A percentile compares a stretch with the other conserved stretches of the same genome.
phyloP scores from a whole-genome alignment of 2,797 vertebrate genomes.

The Margarornis squamiger region DNA sequence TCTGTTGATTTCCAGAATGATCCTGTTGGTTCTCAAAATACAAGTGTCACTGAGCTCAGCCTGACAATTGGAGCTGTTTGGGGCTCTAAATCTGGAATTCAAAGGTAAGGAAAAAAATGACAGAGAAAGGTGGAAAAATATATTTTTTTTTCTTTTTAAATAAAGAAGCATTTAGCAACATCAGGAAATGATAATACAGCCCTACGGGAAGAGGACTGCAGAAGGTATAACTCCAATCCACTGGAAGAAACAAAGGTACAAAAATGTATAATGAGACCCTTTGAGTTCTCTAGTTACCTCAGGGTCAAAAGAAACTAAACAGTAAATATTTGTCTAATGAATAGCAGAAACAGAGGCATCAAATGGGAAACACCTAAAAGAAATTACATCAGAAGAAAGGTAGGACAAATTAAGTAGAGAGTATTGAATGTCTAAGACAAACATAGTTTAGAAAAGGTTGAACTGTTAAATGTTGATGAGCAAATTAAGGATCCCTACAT shows the following conservation, averaged over 20 bases:
- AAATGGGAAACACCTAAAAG: not conserved
- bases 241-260: not conserved
- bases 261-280: not conserved
- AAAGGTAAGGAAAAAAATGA: not conserved
- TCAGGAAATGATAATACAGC: not conserved
- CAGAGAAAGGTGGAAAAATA: not conserved
- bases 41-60: not conserved
- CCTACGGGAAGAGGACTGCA: not conserved
- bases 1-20: not conserved
- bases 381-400: not conserved
- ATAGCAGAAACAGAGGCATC: rapidly evolving
- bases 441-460: not conserved
- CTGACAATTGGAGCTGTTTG: not conserved
- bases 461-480: not conserved
- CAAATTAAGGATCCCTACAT: not conserved
- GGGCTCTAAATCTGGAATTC: not conserved
- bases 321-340: not conserved
- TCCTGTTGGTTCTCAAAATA: not conserved
- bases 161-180: not conserved
- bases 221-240: not conserved
- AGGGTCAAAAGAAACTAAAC: not conserved
- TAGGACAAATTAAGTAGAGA: not conserved
- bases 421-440: not conserved
- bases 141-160: not conserved
- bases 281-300: not conserved